A percentile compares a stretch with the other conserved stretches of the same genome.
These are phyloP conservation scores for Eidolon dupreanum DNA, from an alignment of 2,797 vertebrate genomes.

Conservation along the genomic window DNA sequence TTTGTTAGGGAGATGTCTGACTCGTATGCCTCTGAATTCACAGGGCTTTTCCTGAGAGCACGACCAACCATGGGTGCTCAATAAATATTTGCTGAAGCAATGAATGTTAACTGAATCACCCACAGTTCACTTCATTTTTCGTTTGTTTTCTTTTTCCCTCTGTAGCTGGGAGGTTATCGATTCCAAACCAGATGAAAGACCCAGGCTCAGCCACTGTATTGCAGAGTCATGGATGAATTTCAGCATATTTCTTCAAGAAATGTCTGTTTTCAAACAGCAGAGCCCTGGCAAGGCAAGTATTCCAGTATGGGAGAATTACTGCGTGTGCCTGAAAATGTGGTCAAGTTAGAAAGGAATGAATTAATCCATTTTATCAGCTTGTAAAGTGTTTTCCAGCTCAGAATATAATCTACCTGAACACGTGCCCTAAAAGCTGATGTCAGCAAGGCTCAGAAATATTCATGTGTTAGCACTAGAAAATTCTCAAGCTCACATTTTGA, in stretches of 20 bases:
- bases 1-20: not conserved
- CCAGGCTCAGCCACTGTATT: conserved; percentile 89
- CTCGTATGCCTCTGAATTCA: not conserved
- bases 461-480: not conserved
- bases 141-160: conserved; percentile 66
- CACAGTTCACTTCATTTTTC: not conserved
- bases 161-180: conserved; percentile 93
- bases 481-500: not conserved
- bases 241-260: conserved; percentile 94
- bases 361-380: not conserved
- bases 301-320: not conserved
- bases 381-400: not conserved
- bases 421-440: not conserved
- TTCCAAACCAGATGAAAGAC: conserved; percentile 89
- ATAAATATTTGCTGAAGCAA: not conserved
- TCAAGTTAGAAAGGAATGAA: not conserved
- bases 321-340: not conserved
- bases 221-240: conserved; percentile 92
- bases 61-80: not conserved
- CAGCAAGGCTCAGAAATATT: not conserved
- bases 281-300: conserved; percentile 96
- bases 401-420: not conserved
- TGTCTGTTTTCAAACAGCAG: conserved; percentile 96
- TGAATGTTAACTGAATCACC: not conserved
- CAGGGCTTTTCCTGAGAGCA: not conserved